Evolutionary conservation across 2,888 invertebrate species (phyloP), one percentile per base, ranked within the genome.

Genomic region (Xiphydria camelus): DNA sequence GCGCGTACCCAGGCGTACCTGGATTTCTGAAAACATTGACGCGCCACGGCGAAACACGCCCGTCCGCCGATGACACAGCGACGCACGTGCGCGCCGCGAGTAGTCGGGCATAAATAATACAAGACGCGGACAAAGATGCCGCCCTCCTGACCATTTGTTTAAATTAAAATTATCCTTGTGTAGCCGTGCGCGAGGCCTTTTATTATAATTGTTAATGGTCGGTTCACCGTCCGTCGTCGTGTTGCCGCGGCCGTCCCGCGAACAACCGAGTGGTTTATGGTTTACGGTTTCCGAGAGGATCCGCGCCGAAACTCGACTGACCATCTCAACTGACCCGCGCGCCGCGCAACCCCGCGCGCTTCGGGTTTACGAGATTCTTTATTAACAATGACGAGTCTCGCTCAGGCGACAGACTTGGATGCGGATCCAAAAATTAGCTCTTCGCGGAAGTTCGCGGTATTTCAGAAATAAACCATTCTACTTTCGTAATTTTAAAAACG

Each of bases 121-220:
- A 62, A 69, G 73, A 73, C 73, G 64, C 62, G 69, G 70, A 73
- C 75, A 75, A 75, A 75, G 75, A 73, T 67, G 72, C 74, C 75
- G 74, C 73, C 68, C 73, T 63, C 63, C 56, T 63, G 66, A 67
- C 69, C 75, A 73, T 74, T 75, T 74, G 73, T 75, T 75, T 72
- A 70, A 75, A 75, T 74, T 74, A 73, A 75, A 73, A 74, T 73
- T 70, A 73, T 73, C 66, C 64, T 57, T 55, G 50, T 53, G 55
- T 53, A 55, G 55, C 47, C 51, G 46, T 44, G 49, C 45, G 37
- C 50, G 44, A 51, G 53, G 53, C 53, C 60, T 67, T 69, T 70
- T 67, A 68, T 68, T 69, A 64, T 63, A 66, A 70, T 66, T 68
- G 65, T 69, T 69, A 65, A 71, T 68, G 66, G 57, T 53, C 59